phyloP scores from a whole-genome alignment of 2,797 vertebrate species.

The Psittacula derbiana region DNA sequence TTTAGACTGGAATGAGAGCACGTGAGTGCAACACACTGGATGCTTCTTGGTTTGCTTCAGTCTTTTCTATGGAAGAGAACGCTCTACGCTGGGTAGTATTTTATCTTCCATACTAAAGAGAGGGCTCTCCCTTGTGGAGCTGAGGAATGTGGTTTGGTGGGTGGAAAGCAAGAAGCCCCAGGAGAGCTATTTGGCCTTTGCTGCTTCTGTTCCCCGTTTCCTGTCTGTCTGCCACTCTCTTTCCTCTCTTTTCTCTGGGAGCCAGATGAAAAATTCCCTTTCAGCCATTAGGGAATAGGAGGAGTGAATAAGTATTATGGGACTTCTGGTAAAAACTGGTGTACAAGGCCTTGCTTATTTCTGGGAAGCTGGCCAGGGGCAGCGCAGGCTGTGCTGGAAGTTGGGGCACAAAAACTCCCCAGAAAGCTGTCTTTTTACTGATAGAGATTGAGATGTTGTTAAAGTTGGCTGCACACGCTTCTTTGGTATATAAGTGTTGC shows the following conservation, averaged over 20 bases:
- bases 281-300: conserved; percentile 40
- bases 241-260: conserved; percentile 15
- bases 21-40: rapidly evolving
- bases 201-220: conserved; percentile 4
- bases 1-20: background rate
- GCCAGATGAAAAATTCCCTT: conserved; percentile 18
- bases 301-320: conserved; percentile 18
- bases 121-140: background rate
- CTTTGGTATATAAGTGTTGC: background rate
- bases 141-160: conserved; percentile 43
- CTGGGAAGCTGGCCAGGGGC: conserved; percentile 2
- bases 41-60: background rate
- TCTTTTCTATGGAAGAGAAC: background rate
- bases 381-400: background rate
- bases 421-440: background rate
- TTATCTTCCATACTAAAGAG: background rate
- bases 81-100: background rate
- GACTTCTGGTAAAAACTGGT: conserved; percentile 19
- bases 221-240: conserved; percentile 10
- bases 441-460: background rate
- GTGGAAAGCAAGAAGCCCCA: conserved; percentile 36
- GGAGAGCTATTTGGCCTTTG: conserved; percentile 27
- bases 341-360: background rate
- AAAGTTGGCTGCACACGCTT: background rate
- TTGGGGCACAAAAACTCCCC: background rate